Evolutionary conservation across 1,140 invertebrate species (phyloP), one percentile per base, ranked within the genome.

Genomic region (Drosophila jambulina): DNA sequence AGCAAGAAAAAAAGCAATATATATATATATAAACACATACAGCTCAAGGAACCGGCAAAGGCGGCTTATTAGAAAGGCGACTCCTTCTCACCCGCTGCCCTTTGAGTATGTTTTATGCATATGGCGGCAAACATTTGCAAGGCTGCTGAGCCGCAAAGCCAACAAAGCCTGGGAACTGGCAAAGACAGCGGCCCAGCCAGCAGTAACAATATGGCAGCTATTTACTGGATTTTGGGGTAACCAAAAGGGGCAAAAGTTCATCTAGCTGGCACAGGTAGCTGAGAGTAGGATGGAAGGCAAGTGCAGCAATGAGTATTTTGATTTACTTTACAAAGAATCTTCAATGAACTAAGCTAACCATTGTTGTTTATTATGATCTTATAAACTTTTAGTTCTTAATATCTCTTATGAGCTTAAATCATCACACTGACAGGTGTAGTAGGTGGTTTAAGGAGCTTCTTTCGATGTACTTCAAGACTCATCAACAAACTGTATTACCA

Each of bases 51-150:
- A 70, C 61, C 59, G 78, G 62, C 54, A 53, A 61, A 38, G 63
- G 54, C 51, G 54, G 63, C 78, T 80, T 80, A 80, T 80, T 80
- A 81, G 75, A 49, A 36, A 57, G 78, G 57, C n/a, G 45, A 43
- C 54, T 32, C n/a, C 42, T 19, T 7, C 38, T 12, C 40, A 13
- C 5, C 8, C 19, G 0, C n/a, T 7, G 12, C 27, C 32, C 34
- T 23, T 40, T 25, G 10, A 23, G 45, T 64, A 71, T 70, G 69
- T 72, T 81, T 76, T 70, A 81, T 76, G 72, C 77, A 79, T 79
- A 79, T 74, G 77, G 32, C 59, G 78, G 59, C 61, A 77, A 76
- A 76, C 53, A 77, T 67, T 67, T 76, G 74, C 45, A 15, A 27
- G 74, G 25, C 51, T 64, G 36, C 60, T 64, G 42, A 48, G 72